phyloP scores from a whole-genome alignment of 2,797 vertebrate species.

The Galagoides demidoff region DNA sequence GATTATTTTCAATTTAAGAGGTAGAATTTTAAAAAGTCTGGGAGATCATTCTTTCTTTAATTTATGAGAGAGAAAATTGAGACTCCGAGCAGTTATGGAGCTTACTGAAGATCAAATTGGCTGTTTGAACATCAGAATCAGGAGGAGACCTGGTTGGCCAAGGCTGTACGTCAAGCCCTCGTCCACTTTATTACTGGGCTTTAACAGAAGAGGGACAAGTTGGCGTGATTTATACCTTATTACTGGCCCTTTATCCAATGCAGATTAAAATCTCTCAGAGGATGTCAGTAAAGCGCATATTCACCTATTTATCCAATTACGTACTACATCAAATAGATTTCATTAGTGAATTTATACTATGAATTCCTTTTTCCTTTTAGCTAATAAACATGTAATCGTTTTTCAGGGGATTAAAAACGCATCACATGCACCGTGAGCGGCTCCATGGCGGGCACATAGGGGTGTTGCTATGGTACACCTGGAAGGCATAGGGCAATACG shows the following conservation, averaged over 20 bases:
- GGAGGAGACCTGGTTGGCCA: not conserved
- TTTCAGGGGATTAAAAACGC: not conserved
- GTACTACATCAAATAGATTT: constrained; percentile 20
- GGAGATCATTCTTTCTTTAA: not conserved
- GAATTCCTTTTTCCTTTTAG: constrained; percentile 48
- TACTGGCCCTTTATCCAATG: not conserved
- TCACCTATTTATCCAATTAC: constrained; percentile 51
- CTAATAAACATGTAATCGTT: constrained; percentile 40
- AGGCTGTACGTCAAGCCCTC: too few relatives aligned
- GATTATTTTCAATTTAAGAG: constrained; percentile 25
- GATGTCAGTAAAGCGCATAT: not conserved
- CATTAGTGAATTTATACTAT: constrained; percentile 40
- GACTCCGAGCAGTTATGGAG: not conserved
- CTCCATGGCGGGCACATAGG: not conserved
- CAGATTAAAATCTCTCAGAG: not conserved
- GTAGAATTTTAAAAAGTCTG: not conserved
- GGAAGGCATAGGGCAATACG: not conserved
- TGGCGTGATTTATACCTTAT: not conserved
- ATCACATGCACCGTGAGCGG: not conserved
- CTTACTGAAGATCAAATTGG: not conserved
- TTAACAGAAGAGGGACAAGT: not conserved
- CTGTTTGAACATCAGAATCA: not conserved
- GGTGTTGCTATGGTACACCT: not conserved
- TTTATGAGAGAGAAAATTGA: not conserved
- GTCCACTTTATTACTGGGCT: not conserved